phyloP scores from a whole-genome alignment of 2,888 invertebrate species.

The Unio delphinus region DNA sequence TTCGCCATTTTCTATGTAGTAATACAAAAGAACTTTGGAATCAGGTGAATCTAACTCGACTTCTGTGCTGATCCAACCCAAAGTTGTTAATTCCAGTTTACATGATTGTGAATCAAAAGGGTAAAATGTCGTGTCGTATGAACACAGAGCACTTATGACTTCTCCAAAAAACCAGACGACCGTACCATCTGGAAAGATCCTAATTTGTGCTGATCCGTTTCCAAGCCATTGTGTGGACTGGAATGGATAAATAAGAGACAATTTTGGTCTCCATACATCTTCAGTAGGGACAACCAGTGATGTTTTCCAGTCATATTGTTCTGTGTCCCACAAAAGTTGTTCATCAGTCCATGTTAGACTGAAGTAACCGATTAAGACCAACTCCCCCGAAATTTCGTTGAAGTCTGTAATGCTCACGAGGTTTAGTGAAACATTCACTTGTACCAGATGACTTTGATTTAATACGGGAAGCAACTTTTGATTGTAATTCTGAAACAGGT shows the following conservation, averaged over 20 bases:
- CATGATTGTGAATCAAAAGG: conserved; percentile 24
- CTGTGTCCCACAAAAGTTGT: conserved; percentile 15
- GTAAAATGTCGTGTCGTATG: conserved; percentile 20
- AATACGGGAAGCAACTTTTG: conserved; percentile 8
- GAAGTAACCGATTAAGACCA: conserved; percentile 8
- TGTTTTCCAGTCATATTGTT: conserved; percentile 2
- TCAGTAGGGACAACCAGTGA: conserved; percentile 6
- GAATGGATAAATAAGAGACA: conserved; percentile 8
- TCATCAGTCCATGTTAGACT: conserved; percentile 10
- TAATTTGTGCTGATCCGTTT: conserved; percentile 1
- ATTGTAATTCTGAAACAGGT: conserved; percentile 11
- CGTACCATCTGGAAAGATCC: conserved; percentile 9
- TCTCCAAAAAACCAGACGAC: conserved; percentile 8
- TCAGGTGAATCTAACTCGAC: background rate
- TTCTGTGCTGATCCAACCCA: background rate
- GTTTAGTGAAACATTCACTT: background rate
- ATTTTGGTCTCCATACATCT: conserved; percentile 18
- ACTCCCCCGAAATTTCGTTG: conserved; percentile 19
- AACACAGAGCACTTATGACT: conserved; percentile 13
- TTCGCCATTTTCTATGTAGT: conserved; percentile 13
- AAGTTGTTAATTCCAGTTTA: conserved; percentile 2
- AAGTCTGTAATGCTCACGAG: conserved; percentile 18
- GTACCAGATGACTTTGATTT: background rate
- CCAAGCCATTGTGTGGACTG: conserved; percentile 6
- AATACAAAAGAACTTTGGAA: background rate